Percentiles rank a stretch among this genome's conserved stretches.
These are phyloP conservation scores for Rhimphoctona megacephalus DNA, from an alignment of 2,888 invertebrate genomes.

Conservation along the genomic window DNA sequence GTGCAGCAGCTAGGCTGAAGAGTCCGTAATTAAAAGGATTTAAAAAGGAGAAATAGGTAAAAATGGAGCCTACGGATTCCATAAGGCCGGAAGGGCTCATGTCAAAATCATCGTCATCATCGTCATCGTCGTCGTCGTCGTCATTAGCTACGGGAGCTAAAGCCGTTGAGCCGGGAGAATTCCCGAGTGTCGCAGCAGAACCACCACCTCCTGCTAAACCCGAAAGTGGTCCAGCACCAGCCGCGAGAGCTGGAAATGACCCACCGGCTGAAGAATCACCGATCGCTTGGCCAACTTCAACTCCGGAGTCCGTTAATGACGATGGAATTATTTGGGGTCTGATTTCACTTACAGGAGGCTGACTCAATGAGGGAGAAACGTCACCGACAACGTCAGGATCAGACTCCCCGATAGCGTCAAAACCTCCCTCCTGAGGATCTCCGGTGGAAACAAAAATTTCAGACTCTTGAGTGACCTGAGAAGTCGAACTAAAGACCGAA, in stretches of 20 bases:
- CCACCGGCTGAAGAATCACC: constrained; percentile 59
- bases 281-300: constrained; percentile 61
- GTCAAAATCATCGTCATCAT: constrained; percentile 86
- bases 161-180: constrained; percentile 61
- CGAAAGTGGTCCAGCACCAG: constrained; percentile 42
- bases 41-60: constrained; percentile 86
- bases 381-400: constrained; percentile 13
- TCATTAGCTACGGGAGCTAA: constrained; percentile 35
- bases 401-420: constrained; percentile 42
- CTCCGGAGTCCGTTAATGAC: constrained; percentile 23
- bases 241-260: constrained; percentile 34
- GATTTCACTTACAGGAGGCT: constrained; percentile 23
- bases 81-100: constrained; percentile 84
- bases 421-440: constrained; percentile 50
- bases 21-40: constrained; percentile 88
- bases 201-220: constrained; percentile 16
- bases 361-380: constrained; percentile 6
- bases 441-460: constrained; percentile 58
- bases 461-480: constrained; percentile 60
- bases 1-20: constrained; percentile 88
- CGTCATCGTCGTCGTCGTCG: constrained; percentile 69
- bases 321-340: constrained; percentile 27
- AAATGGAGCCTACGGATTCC: constrained; percentile 86
- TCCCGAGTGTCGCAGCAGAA: constrained; percentile 36
- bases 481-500: constrained; percentile 32